Conservation (phyloP, 2,113 vertebrate species). For the Anarrhichthys ocellatus region DNA sequence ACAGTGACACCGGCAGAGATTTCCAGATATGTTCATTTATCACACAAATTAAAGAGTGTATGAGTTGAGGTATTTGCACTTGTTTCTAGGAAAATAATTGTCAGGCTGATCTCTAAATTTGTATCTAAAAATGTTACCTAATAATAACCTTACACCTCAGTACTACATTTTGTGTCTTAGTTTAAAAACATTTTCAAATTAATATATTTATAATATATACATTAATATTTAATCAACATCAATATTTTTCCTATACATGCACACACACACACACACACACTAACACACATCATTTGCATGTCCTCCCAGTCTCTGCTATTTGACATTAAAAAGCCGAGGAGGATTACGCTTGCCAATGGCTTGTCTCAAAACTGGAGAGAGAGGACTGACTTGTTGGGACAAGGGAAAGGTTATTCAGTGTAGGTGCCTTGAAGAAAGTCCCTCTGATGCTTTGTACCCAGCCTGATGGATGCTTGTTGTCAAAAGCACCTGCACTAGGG, state of each 20-base stretch:
- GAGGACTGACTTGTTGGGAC: conserved; percentile 16
- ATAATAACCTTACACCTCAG: neutral
- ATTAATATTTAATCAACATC: no score
- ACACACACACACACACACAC: no score
- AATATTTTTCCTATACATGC: no score
- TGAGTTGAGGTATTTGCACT: neutral
- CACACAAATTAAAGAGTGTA: neutral
- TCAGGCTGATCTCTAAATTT: neutral
- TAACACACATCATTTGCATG: neutral
- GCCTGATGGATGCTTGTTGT: conserved; percentile 56
- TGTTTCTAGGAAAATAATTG: neutral
- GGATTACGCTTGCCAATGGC: neutral
- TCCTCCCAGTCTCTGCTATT: neutral
- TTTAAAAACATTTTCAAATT: no score
- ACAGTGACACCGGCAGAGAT: conserved; percentile 25
- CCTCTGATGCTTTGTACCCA: conserved; percentile 24
- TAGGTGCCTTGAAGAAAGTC: conserved; percentile 25
- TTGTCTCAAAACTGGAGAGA: conserved; percentile 1
- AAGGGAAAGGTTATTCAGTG: conserved; percentile 35
- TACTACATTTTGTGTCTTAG: neutral
- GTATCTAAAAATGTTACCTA: neutral
- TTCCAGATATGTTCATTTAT: neutral
- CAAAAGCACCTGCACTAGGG: conserved; percentile 42
- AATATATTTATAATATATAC: no score
- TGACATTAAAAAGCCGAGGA: conserved; percentile 13